Conservation (phyloP, 2,888 invertebrate species). For the Exephanes ischioxanthus region DNA sequence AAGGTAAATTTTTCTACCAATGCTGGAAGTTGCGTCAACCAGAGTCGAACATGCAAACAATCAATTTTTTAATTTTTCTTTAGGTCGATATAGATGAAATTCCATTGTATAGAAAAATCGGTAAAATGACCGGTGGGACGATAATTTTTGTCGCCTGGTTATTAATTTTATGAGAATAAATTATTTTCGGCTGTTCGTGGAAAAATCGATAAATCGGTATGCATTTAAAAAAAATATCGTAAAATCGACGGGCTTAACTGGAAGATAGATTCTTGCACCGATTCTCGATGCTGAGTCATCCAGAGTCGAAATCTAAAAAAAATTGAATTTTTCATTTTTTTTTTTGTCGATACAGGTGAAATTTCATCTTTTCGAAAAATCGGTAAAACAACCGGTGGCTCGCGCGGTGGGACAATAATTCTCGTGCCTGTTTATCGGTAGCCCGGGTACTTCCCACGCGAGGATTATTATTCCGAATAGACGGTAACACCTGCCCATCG, state of each 20-base stretch:
- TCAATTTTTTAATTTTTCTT: background rate
- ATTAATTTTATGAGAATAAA: background rate
- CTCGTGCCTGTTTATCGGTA: constrained; percentile 57
- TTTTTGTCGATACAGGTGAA: background rate
- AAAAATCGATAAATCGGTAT: no score
- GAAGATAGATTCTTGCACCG: no score
- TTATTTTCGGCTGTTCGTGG: background rate
- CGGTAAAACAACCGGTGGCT: constrained; percentile 7
- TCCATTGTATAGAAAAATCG: constrained; percentile 1
- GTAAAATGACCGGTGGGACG: background rate
- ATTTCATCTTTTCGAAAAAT: constrained; percentile 11
- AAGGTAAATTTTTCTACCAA: no score
- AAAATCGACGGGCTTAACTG: background rate
- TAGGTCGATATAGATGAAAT: background rate
- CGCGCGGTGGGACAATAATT: constrained; percentile 22
- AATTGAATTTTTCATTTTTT: background rate
- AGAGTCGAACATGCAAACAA: no score
- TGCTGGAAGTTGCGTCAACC: no score
- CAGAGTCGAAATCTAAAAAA: no score
- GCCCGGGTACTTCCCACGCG: constrained; percentile 54
- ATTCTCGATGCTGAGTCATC: no score
- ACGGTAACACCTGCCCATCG: constrained; percentile 61
- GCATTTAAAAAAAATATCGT: background rate
- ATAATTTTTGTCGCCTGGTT: constrained; percentile 13
- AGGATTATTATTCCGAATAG: constrained; percentile 60